Evolutionary conservation across 2,797 vertebrate genomes (phyloP).

Genomic region (Falco rusticolus): DNA sequence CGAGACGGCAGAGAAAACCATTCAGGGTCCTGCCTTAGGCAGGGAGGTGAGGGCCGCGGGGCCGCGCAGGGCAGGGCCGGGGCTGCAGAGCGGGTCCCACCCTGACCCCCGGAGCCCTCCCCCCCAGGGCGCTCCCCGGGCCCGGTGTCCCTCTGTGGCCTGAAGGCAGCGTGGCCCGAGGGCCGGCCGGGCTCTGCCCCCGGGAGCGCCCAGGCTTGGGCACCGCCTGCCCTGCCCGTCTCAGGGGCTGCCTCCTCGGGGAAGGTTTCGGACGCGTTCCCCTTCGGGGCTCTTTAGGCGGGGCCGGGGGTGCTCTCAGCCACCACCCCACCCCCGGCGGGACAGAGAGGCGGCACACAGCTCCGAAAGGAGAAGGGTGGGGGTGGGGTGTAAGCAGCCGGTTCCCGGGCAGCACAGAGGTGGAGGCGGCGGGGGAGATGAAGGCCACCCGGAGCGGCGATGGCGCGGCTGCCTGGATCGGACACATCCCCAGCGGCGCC

Average conservation of each 20-base stretch:
- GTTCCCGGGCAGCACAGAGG: neutral
- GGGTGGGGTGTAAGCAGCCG: fast-evolving
- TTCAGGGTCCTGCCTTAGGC: slow-evolving; percentile 74
- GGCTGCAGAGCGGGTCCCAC: neutral
- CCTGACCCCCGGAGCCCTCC: neutral
- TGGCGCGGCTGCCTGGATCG: neutral
- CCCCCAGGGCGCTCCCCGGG: neutral
- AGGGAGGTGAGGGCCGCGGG: slow-evolving; percentile 73
- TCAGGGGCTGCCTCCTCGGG: neutral
- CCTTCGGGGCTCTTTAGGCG: neutral
- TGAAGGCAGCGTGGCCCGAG: neutral
- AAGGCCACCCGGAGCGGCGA: no score
- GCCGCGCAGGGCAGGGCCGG: slow-evolving; percentile 10
- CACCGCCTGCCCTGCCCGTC: neutral
- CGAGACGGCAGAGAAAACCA: slow-evolving; percentile 46
- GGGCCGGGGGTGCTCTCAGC: no score
- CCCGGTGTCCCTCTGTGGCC: neutral
- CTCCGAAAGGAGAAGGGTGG: neutral
- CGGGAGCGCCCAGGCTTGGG: neutral
- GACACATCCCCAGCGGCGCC: neutral
- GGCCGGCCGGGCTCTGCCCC: neutral
- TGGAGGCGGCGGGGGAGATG: no score
- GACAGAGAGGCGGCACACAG: neutral
- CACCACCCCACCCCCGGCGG: neutral
- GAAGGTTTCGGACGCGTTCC: neutral